These are phyloP conservation scores for Zaprionus camerounensis DNA, from an alignment of 1,140 invertebrate species.

Conservation along the genomic window DNA sequence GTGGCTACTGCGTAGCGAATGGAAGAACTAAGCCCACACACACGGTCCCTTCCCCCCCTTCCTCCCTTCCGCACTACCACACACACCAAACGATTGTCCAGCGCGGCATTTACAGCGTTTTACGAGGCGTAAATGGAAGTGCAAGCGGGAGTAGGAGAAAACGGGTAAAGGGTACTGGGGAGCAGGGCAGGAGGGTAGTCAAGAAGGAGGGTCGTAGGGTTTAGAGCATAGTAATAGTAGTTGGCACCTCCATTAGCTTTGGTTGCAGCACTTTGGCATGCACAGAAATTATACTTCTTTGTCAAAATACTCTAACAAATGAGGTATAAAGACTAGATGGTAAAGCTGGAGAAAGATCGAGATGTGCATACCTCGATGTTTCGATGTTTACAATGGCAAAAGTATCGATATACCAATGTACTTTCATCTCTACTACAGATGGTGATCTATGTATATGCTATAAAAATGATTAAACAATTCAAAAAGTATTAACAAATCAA, in stretches of 20 bases:
- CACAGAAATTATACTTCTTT: conserved; percentile 17
- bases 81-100: conserved; percentile 27
- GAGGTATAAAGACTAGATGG: neutral
- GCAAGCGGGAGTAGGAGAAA: neutral
- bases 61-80: too few relatives aligned
- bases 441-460: too few relatives aligned
- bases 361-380: too few relatives aligned
- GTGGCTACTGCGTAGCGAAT: conserved; percentile 62
- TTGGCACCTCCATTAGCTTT: conserved; percentile 65
- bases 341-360: too few relatives aligned
- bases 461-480: neutral
- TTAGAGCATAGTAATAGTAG: conserved; percentile 7
- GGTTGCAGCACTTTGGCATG: conserved; percentile 17
- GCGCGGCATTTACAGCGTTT: conserved; percentile 56
- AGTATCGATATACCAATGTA: too few relatives aligned
- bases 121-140: conserved; percentile 41
- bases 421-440: too few relatives aligned
- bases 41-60: conserved; percentile 6
- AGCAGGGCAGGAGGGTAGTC: neutral
- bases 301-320: neutral
- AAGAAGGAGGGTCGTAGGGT: neutral
- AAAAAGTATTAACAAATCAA: too few relatives aligned
- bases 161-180: neutral
- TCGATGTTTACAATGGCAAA: too few relatives aligned
- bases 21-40: conserved; percentile 36